Base-by-base conservation (phyloP, 1,140 invertebrate genomes). In the Agraylea sexmaculata region DNA sequence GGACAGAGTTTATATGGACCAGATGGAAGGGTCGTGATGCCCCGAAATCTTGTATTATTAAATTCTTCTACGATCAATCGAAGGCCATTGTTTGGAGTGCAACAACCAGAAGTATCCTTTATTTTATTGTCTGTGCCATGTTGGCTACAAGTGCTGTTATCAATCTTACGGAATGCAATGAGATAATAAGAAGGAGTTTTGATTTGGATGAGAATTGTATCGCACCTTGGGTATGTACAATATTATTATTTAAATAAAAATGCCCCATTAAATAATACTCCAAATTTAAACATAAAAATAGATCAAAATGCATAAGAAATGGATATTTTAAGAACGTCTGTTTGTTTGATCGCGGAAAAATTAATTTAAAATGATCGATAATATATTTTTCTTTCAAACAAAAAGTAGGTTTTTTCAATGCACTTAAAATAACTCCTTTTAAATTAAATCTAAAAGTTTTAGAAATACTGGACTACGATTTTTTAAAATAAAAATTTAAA, bases 211-310 rank as follows among this genome's bases (percentile, higher is more conserved):
- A 59, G 15, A 63, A 66, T 45, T 74, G 72, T 51, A 63, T 73
- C 29, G 70, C 74, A 51, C 74, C 78, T 44, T 83, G 78, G 79
- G 79, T 83, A 71, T 69, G 63, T 48, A 45, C 45, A 39, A 43
- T 53, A 54, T 37, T 37, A 23, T 49, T 49, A 16, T 29, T 35
- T 52, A 45, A 40, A 37, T 42, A 25, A 23, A 27, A 4, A 45
- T 21, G 41, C n/a, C n/a, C n/a, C n/a, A n/a, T n/a, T n/a, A n/a
- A n/a, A n/a, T n/a, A n/a, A n/a, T n/a, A n/a, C n/a, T n/a, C n/a
- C n/a, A n/a, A n/a, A n/a, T n/a, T n/a, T n/a, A n/a, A n/a, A n/a
- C n/a, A n/a, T n/a, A n/a, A n/a, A n/a, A n/a, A n/a, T n/a, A n/a
- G n/a, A n/a, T n/a, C n/a, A n/a, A n/a, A n/a, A n/a, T n/a, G n/a